A percentile compares a stretch with the other conserved stretches of the same genome.
phyloP scores from a whole-genome alignment of 1,140 invertebrate genomes.

The Phocides pigmalion region DNA sequence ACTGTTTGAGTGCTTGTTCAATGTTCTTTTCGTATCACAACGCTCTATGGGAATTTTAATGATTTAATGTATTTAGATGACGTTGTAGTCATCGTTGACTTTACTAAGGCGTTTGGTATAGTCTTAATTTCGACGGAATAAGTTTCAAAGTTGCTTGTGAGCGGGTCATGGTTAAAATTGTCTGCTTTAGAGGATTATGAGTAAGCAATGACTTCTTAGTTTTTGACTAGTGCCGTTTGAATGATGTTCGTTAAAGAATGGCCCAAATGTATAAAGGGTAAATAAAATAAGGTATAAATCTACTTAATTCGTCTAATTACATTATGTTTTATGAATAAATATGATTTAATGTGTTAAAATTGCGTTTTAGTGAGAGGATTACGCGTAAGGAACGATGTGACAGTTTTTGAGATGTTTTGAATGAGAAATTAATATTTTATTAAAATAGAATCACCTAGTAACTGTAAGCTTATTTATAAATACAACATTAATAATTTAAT shows the following conservation, averaged over 20 bases:
- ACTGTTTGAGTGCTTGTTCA: slow-evolving; percentile 60
- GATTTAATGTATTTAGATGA: slow-evolving; percentile 39
- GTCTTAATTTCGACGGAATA: not conserved
- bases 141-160: not conserved
- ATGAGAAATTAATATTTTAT: slow-evolving; percentile 15
- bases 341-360: slow-evolving; percentile 38
- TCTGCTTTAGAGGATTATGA: slow-evolving; percentile 25
- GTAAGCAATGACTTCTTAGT: slow-evolving; percentile 28
- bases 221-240: slow-evolving; percentile 21
- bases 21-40: slow-evolving; percentile 40
- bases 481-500: no score
- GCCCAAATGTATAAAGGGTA: slow-evolving; percentile 14
- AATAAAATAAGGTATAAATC: slow-evolving; percentile 26
- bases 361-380: slow-evolving; percentile 39
- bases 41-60: slow-evolving; percentile 62
- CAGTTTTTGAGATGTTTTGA: slow-evolving; percentile 17
- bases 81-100: not conserved
- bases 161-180: slow-evolving; percentile 6
- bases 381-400: slow-evolving; percentile 18
- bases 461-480: no score
- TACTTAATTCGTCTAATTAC: slow-evolving; percentile 33
- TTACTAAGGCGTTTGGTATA: not conserved
- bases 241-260: slow-evolving; percentile 25
- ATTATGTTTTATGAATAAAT: slow-evolving; percentile 48
- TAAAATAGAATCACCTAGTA: no score